Conservation (phyloP, 2,888 invertebrate genomes). For the Macrosiphum euphorbiae region DNA sequence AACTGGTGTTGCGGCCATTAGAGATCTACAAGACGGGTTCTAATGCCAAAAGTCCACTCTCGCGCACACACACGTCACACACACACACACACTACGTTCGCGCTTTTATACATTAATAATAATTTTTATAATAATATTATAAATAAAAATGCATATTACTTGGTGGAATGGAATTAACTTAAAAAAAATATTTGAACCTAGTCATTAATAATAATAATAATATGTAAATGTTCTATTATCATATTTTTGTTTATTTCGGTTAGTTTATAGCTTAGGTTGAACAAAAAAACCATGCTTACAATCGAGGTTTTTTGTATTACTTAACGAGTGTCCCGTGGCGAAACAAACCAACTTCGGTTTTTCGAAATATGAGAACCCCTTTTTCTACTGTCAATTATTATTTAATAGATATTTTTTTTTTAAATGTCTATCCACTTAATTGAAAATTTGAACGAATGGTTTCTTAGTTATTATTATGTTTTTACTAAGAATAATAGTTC, state of each 20-base stretch:
- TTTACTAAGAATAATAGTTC: too few relatives aligned
- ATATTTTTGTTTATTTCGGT: neutral
- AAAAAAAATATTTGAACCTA: neutral
- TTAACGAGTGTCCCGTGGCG: too few relatives aligned
- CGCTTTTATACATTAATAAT: neutral
- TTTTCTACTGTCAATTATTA: too few relatives aligned
- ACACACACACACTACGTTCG: neutral
- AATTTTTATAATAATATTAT: neutral
- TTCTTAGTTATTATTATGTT: too few relatives aligned
- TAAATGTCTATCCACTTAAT: too few relatives aligned
- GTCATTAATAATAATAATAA: neutral
- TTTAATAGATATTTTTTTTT: too few relatives aligned
- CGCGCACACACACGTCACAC: neutral
- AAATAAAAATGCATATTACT: neutral
- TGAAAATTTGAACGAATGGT: too few relatives aligned
- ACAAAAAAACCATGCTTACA: neutral
- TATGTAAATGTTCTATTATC: neutral
- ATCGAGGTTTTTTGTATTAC: neutral
- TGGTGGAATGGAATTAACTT: neutral
- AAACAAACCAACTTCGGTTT: too few relatives aligned
- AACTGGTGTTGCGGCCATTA: slow-evolving; percentile 34
- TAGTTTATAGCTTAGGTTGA: neutral
- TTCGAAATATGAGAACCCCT: too few relatives aligned
- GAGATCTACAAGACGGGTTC: neutral
- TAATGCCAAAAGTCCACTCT: slow-evolving; percentile 20